Evolutionary conservation across 2,888 invertebrate species (phyloP).

Genomic region (Pyrochroa serraticornis): DNA sequence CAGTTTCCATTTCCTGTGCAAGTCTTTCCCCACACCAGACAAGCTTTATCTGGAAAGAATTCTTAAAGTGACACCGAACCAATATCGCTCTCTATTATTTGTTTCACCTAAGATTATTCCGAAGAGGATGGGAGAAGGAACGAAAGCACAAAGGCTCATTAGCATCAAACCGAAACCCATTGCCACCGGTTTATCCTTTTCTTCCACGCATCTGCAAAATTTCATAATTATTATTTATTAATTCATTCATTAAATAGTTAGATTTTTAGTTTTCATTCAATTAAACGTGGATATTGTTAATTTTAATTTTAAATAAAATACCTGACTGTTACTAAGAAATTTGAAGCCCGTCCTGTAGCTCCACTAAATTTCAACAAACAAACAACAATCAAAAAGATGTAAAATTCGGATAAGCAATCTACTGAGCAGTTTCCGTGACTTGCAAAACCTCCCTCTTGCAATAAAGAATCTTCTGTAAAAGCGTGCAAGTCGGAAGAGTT

Average conservation of each 20-base stretch:
- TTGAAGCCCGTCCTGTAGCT: slow-evolving; percentile 67
- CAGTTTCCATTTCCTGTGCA: slow-evolving; percentile 74
- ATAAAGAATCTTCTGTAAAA: slow-evolving; percentile 13
- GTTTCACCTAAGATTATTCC: slow-evolving; percentile 71
- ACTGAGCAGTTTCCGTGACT: slow-evolving; percentile 63
- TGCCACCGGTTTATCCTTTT: slow-evolving; percentile 74
- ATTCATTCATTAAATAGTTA: slow-evolving; percentile 1
- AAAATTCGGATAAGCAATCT: slow-evolving; percentile 63
- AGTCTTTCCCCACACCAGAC: slow-evolving; percentile 76
- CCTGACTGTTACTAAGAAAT: slow-evolving; percentile 67
- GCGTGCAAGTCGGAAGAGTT: slow-evolving; percentile 1
- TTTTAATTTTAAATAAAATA: slow-evolving; percentile 35
- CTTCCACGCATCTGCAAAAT: slow-evolving; percentile 67
- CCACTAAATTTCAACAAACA: slow-evolving; percentile 66
- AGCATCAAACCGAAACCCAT: slow-evolving; percentile 74
- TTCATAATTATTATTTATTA: slow-evolving; percentile 13
- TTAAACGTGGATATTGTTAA: background rate
- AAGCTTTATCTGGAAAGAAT: slow-evolving; percentile 63
- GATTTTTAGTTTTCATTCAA: background rate
- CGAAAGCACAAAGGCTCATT: slow-evolving; percentile 73
- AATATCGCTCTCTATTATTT: slow-evolving; percentile 27
- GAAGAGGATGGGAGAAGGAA: slow-evolving; percentile 78
- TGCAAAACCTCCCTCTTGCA: slow-evolving; percentile 52
- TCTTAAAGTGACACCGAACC: slow-evolving; percentile 18
- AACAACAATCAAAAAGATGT: slow-evolving; percentile 62